Evolutionary conservation across 23 tunicate genomes (phyloP).

Genomic region (Oikopleura dioica): DNA sequence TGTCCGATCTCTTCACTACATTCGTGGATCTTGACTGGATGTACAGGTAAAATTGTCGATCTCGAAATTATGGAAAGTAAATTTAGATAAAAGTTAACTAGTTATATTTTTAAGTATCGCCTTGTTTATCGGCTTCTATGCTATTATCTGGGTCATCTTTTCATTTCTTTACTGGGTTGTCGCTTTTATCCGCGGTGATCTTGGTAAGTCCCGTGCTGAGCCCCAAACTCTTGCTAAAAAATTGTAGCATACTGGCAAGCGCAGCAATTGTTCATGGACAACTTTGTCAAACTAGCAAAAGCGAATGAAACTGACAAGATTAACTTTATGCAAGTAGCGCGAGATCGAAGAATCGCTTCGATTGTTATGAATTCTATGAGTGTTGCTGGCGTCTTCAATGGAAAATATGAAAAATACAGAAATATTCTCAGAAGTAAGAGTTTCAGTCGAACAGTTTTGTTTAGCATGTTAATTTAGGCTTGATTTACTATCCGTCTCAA

Average conservation of each 20-base stretch:
- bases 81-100: too few species aligned
- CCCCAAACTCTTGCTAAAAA: too few species aligned
- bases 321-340: too few species aligned
- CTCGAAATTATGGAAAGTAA: too few species aligned
- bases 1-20: constrained; percentile 9
- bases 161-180: constrained; percentile 59
- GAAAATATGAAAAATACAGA: background rate
- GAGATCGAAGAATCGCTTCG: too few species aligned
- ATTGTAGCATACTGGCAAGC: background rate
- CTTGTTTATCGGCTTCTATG: constrained; percentile 52
- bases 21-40: constrained; percentile 8
- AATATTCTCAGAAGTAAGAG: background rate
- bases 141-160: constrained; percentile 60
- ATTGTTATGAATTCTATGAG: too few species aligned
- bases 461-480: background rate
- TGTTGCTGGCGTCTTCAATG: too few species aligned
- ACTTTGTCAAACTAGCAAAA: too few species aligned
- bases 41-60: too few species aligned
- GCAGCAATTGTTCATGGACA: too few species aligned
- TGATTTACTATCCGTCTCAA: background rate
- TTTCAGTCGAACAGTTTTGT: background rate
- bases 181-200: constrained; percentile 27
- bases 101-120: too few species aligned
- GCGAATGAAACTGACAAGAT: too few species aligned
- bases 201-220: background rate